A percentile compares a stretch with the other conserved stretches of the same genome.
These are phyloP conservation scores for Tragelaphus scriptus DNA, from an alignment of 2,113 vertebrate species.

Conservation along the genomic window DNA sequence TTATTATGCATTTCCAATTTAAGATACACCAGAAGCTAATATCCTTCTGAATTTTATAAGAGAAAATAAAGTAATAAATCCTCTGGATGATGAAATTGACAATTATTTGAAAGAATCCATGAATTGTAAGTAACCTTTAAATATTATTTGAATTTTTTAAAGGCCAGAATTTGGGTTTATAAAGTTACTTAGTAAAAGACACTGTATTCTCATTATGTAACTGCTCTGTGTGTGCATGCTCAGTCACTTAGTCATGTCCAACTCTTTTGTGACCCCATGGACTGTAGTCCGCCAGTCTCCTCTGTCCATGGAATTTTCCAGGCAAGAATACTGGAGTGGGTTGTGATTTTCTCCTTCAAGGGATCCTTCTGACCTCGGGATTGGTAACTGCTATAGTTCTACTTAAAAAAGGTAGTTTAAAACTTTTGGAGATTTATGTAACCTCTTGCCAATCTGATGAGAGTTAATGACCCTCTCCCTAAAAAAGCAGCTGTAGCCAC, in stretches of 20 bases:
- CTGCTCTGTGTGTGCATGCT: neutral
- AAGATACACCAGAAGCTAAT: constrained; percentile 93
- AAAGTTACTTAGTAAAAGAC: constrained; percentile 16
- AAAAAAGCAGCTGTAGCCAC: neutral
- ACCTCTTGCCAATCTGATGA: neutral
- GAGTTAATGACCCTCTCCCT: neutral
- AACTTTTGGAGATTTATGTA: neutral
- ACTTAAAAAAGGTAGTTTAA: neutral
- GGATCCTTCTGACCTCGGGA: neutral
- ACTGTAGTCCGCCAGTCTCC: neutral
- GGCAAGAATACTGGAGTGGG: neutral
- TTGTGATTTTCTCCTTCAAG: neutral
- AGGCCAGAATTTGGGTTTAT: neutral
- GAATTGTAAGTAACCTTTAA: constrained; percentile 80
- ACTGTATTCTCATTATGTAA: neutral
- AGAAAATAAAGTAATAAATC: constrained; percentile 81
- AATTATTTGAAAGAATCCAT: constrained; percentile 81
- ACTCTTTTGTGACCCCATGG: neutral
- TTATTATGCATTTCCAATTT: constrained; percentile 41
- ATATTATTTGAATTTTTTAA: constrained; percentile 26
- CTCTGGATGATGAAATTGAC: constrained; percentile 80
- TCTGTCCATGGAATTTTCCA: neutral
- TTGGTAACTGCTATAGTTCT: neutral
- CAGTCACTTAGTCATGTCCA: neutral
- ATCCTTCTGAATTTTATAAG: constrained; percentile 88